phyloP scores from a whole-genome alignment of 2,797 vertebrate species.

The Calcarius lapponicus region DNA sequence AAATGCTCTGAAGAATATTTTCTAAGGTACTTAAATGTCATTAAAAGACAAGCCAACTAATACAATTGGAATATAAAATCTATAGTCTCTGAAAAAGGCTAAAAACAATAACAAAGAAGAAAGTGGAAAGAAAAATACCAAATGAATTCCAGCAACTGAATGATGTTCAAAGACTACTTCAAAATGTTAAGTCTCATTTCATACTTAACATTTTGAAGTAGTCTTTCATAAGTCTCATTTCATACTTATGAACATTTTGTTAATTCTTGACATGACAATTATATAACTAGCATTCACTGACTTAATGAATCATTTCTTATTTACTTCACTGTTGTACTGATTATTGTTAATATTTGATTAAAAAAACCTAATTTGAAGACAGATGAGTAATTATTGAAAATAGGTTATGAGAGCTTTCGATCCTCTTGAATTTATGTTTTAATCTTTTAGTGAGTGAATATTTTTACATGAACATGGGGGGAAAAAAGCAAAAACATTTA shows the following conservation, averaged over 20 bases:
- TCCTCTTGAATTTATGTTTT: neutral
- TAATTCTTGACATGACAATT: neutral
- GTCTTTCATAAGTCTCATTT: neutral
- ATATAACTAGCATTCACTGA: neutral
- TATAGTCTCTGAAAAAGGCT: neutral
- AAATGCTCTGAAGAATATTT: neutral
- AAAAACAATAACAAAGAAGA: neutral
- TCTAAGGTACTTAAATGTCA: constrained; percentile 3
- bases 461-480: neutral
- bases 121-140: neutral
- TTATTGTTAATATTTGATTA: neutral
- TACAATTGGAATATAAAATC: neutral
- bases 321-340: neutral
- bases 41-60: neutral
- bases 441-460: neutral
- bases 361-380: neutral
- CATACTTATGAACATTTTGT: neutral
- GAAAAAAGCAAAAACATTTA: neutral
- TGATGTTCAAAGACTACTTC: neutral
- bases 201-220: neutral
- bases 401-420: neutral
- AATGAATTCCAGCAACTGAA: neutral
- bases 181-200: neutral
- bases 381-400: neutral
- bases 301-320: neutral